A percentile compares a stretch with the other conserved stretches of the same genome.
Evolutionary conservation across 2,113 vertebrate species (phyloP).

Genomic region (Chamaetylas fuelleborni): DNA sequence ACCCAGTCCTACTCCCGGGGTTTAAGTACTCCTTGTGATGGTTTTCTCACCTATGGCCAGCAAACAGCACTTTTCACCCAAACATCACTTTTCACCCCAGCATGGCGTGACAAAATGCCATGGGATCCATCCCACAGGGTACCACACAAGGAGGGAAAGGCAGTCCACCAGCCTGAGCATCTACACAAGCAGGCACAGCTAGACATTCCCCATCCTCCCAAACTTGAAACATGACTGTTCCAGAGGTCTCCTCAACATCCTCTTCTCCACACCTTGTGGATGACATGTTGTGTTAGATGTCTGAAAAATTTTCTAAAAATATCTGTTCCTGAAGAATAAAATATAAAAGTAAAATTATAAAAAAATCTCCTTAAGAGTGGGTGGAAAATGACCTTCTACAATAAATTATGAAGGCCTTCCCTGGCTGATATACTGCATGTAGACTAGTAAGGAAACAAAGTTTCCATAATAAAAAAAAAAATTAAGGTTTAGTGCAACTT

Average conservation of each 20-base stretch:
- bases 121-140: background rate
- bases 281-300: rapidly evolving
- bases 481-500: background rate
- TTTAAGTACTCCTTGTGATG: background rate
- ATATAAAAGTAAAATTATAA: background rate
- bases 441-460: background rate
- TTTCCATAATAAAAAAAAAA: background rate
- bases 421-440: background rate
- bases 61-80: background rate
- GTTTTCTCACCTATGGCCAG: background rate
- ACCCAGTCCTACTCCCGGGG: background rate
- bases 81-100: background rate
- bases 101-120: background rate
- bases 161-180: background rate
- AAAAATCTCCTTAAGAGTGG: background rate
- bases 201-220: background rate
- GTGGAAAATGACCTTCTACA: background rate
- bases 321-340: background rate
- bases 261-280: background rate
- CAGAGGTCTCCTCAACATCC: background rate
- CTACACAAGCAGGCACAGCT: background rate
- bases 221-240: background rate
- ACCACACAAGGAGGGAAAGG: background rate
- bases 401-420: background rate
- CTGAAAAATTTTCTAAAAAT: background rate